A percentile compares a stretch with the other conserved stretches of the same genome.
These are phyloP conservation scores for Ericerus pela DNA, from an alignment of 1,140 invertebrate species.

Conservation along the genomic window DNA sequence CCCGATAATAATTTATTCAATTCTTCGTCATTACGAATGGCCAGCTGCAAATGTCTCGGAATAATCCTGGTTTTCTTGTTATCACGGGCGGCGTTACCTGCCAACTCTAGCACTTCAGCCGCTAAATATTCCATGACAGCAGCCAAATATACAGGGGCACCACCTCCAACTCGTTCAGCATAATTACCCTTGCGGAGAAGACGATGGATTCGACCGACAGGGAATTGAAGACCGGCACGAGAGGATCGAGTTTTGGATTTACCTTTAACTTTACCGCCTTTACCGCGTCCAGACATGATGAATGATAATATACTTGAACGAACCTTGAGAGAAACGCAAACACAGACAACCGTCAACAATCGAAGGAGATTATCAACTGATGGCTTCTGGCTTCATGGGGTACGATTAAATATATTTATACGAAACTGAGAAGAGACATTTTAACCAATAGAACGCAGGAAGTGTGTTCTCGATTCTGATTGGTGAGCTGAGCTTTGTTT, in stretches of 20 bases:
- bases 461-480: no score
- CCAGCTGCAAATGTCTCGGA: constrained; percentile 58
- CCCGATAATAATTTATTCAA: constrained; percentile 43
- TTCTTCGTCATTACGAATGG: constrained; percentile 66
- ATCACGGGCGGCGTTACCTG: constrained; percentile 43
- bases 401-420: no score
- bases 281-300: constrained; percentile 30
- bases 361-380: no score
- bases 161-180: constrained; percentile 49
- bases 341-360: no score
- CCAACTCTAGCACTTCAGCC: constrained; percentile 45
- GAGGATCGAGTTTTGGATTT: constrained; percentile 45
- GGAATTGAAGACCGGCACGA: constrained; percentile 52
- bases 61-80: constrained; percentile 48
- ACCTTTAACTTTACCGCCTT: constrained; percentile 34
- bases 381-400: no score
- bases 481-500: no score
- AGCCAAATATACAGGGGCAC: constrained; percentile 52
- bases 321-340: no score
- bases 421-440: no score
- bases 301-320: background rate
- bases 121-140: constrained; percentile 45
- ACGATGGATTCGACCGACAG: constrained; percentile 52
- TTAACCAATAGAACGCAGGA: no score
- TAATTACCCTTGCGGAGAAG: constrained; percentile 54